Conservation (phyloP, 2,113 vertebrate genomes). For the Arothron firmamentum region DNA sequence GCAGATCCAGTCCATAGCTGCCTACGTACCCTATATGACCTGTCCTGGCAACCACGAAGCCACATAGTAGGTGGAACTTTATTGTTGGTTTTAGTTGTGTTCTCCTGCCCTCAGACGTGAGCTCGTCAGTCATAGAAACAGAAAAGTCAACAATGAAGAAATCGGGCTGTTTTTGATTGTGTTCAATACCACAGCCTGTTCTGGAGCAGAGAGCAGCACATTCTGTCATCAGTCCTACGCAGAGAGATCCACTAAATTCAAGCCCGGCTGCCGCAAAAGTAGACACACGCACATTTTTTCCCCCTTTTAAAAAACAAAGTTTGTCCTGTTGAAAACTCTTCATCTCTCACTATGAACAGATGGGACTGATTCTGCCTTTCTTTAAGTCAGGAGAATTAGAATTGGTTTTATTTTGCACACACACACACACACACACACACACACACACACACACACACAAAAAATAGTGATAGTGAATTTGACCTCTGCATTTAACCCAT, state of each 20-base stretch:
- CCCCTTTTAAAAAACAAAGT: constrained; percentile 24
- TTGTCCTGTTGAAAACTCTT: constrained; percentile 28
- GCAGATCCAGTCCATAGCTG: constrained; percentile 83
- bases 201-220: constrained; percentile 13
- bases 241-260: constrained; percentile 18
- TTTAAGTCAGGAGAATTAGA: no score
- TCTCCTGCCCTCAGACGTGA: not conserved
- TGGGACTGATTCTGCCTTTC: constrained; percentile 51
- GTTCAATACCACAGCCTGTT: constrained; percentile 16
- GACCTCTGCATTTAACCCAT: no score
- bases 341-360: constrained; percentile 40
- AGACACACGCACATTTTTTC: constrained; percentile 27
- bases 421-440: no score
- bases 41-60: constrained; percentile 86
- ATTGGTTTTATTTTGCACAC: no score
- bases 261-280: constrained; percentile 30
- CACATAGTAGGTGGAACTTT: constrained; percentile 74
- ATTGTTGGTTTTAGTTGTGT: not conserved
- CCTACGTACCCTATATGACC: constrained; percentile 85
- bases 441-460: no score
- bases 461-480: no score
- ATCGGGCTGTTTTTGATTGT: constrained; percentile 11
- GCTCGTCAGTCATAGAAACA: not conserved
- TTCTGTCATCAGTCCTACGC: constrained; percentile 11
- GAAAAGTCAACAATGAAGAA: constrained; percentile 16